Evolutionary conservation across 2,888 invertebrate genomes (phyloP).

Genomic region (Euplagia quadripunctaria): DNA sequence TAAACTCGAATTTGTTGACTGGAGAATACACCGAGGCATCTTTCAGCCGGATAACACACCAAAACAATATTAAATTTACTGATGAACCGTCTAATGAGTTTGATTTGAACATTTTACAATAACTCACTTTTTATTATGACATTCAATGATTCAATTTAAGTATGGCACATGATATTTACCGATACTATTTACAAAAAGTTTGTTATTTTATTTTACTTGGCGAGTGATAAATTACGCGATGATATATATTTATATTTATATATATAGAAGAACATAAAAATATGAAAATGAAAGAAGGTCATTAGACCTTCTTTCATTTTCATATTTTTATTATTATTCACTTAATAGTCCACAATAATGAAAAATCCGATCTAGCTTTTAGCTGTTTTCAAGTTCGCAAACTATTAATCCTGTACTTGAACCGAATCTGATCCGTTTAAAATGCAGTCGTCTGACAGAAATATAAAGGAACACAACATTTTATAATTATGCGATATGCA

Average conservation of each 20-base stretch:
- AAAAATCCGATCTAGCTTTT: too few species aligned
- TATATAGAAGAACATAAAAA: too few species aligned
- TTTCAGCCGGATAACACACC: conserved; percentile 57
- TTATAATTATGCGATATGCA: conserved; percentile 18
- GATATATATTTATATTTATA: not conserved
- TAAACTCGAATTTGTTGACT: conserved; percentile 65
- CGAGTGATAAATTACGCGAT: not conserved
- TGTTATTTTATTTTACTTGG: not conserved
- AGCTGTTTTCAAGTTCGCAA: too few species aligned
- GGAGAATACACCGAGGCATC: conserved; percentile 68
- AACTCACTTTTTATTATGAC: conserved; percentile 4
- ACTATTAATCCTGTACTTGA: too few species aligned
- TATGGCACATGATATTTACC: not conserved
- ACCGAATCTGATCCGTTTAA: too few species aligned
- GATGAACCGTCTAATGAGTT: conserved; percentile 45
- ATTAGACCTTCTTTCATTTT: too few species aligned
- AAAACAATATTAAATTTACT: conserved; percentile 68
- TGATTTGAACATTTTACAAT: conserved; percentile 16
- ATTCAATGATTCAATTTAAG: not conserved
- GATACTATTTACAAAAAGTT: not conserved
- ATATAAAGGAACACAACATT: not conserved
- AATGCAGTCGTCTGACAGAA: not conserved
- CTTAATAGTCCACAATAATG: too few species aligned
- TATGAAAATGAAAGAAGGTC: too few species aligned
- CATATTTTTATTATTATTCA: too few species aligned